Evolutionary conservation across 92 coral and sea anemone genomes (phyloP), one percentile per base, ranked within the genome.

Genomic region (Zoanthus sociatus): DNA sequence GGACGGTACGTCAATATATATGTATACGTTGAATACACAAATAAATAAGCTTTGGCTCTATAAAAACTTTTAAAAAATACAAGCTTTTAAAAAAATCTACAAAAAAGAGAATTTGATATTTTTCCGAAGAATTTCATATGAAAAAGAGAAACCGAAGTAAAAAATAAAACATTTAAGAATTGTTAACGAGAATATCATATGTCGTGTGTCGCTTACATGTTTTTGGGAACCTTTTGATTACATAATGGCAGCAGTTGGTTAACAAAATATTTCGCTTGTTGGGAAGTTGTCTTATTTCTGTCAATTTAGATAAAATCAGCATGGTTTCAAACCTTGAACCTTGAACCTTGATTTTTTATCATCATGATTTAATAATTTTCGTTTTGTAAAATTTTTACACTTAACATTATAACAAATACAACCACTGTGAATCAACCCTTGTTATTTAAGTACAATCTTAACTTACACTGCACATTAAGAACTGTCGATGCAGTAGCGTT

Each of bases 391-490:
- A 2, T 63, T 16, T 63, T 11, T 7, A 3, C 55, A 50, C 1
- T 0, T 37, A 37, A 37, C 0, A 37, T 37, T 37, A 37, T 2
- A 37, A 37, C 42, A 69, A 20, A 11, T 30, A 26, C n/a, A 69
- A 9, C 2, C 4, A n/a, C 69, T 7, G 69, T 9, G 0, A 37
- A 37, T 37, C 33, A 9, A 30, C 12, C n/a, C 20, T 0, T 67
- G 3, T 18, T 67, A 26, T 69, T 9, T 9, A 1, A 33, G 12
- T 31, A 33, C 74, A 69, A 69, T 5, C 3, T 30, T 2, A 69
- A 90, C 92, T 87, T 87, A 90, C 93, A 90, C 14, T 90, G 93
- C 9, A 90, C 93, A 68, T 87, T 56, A 0, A 90, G 18, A 20
- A 89, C 33, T 12, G 93, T 55, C 17, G 88, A 66, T 1, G 90